These are phyloP conservation scores for Gymnocephalus cernua DNA, from an alignment of 2,113 vertebrate species.

Conservation along the genomic window DNA sequence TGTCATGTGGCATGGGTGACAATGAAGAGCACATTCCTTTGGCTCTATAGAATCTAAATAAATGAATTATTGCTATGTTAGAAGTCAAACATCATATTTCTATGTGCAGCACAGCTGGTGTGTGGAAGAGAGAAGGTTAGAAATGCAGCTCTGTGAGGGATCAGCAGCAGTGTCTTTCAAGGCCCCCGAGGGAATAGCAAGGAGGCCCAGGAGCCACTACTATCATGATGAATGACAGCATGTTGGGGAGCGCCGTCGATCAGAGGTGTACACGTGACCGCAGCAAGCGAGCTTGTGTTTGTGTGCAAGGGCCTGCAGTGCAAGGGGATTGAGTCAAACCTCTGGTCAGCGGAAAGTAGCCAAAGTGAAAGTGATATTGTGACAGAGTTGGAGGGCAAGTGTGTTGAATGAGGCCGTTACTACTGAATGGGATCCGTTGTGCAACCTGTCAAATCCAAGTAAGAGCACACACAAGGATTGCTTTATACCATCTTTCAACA, in stretches of 20 bases:
- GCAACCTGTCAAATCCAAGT: constrained; percentile 42
- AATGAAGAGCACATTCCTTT: background rate
- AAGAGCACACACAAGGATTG: background rate
- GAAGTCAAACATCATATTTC: constrained; percentile 21
- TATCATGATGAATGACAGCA: constrained; percentile 52
- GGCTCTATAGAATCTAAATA: background rate
- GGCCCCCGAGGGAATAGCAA: constrained; percentile 22
- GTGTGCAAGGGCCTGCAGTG: background rate
- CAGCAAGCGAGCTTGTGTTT: background rate
- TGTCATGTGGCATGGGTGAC: background rate
- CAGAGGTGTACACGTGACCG: constrained; percentile 20
- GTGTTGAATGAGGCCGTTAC: constrained; percentile 53
- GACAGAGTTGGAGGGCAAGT: constrained; percentile 39
- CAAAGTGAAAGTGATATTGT: constrained; percentile 61
- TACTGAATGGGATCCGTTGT: constrained; percentile 41
- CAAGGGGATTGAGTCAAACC: constrained; percentile 34
- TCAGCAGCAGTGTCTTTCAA: constrained; percentile 39
- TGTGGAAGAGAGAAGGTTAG: constrained; percentile 27
- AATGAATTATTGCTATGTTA: constrained; percentile 10
- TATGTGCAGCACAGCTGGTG: background rate
- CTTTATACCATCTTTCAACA: constrained; percentile 16
- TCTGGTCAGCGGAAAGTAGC: constrained; percentile 43
- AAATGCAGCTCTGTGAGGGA: constrained; percentile 43
- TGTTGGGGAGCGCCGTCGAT: constrained; percentile 21
- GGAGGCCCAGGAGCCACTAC: constrained; percentile 15